These are phyloP conservation scores for Thunnus maccoyii DNA, from an alignment of 2,113 vertebrate genomes.

Conservation along the genomic window DNA sequence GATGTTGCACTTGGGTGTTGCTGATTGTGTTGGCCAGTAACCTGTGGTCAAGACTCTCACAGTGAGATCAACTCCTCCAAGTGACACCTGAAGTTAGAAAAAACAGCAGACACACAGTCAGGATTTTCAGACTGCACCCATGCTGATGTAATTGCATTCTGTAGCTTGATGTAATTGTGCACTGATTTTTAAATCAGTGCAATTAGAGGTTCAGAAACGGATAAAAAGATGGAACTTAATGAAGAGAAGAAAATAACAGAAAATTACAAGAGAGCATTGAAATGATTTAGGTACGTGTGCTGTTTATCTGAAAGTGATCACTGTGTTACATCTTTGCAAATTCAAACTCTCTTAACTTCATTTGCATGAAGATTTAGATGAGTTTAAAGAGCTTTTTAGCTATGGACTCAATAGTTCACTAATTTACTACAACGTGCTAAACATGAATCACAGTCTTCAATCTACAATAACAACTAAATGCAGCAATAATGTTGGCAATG, in stretches of 20 bases:
- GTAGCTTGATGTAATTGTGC: background rate
- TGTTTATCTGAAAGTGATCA: background rate
- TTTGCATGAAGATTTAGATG: too few species aligned
- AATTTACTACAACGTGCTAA: background rate
- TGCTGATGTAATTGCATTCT: background rate
- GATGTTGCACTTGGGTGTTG: constrained; percentile 99
- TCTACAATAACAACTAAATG: constrained; percentile 7
- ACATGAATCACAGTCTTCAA: background rate
- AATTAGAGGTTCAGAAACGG: background rate
- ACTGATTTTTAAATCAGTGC: background rate
- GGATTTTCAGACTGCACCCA: background rate
- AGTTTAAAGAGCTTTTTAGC: background rate
- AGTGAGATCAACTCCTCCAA: constrained; percentile 97
- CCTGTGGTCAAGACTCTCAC: constrained; percentile 97
- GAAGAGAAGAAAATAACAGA: background rate
- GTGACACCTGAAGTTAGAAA: constrained; percentile 87
- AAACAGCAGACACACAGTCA: constrained; percentile 21
- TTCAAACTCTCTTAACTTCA: background rate
- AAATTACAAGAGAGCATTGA: background rate
- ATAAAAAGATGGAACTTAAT: background rate
- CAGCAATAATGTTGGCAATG: background rate
- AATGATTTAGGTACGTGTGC: background rate
- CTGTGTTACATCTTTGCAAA: background rate
- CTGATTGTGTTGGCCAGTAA: constrained; percentile 99
- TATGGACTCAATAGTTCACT: background rate